Conservation (phyloP, 1,140 invertebrate genomes). For the Drosophila truncata region DNA sequence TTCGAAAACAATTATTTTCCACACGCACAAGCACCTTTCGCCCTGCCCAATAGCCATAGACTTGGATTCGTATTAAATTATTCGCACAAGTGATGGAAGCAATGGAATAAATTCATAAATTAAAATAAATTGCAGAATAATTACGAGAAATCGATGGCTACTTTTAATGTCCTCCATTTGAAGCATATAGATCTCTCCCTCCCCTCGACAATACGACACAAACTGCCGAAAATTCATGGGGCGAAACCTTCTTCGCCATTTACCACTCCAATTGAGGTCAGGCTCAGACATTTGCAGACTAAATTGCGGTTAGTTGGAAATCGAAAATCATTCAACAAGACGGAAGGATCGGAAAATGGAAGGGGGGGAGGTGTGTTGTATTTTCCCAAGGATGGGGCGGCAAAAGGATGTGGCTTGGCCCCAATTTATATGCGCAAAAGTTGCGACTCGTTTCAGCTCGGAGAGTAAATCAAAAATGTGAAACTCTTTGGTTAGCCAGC, state of each 20-base stretch:
- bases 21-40: neutral
- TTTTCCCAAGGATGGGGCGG: neutral
- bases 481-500: slow-evolving; percentile 69
- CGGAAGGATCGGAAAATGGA: slow-evolving; percentile 1
- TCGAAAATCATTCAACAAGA: slow-evolving; percentile 35
- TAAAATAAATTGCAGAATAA: slow-evolving; percentile 27
- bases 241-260: neutral
- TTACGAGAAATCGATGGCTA: slow-evolving; percentile 13
- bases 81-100: slow-evolving; percentile 8
- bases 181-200: neutral
- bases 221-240: slow-evolving; percentile 9
- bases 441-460: slow-evolving; percentile 42
- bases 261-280: slow-evolving; percentile 25
- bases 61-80: slow-evolving; percentile 5
- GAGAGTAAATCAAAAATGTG: slow-evolving; percentile 76
- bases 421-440: slow-evolving; percentile 78
- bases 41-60: neutral
- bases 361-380: too few relatives aligned
- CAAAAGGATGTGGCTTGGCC: slow-evolving; percentile 19
- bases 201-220: neutral
- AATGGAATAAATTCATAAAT: slow-evolving; percentile 25
- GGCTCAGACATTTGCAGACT: slow-evolving; percentile 23
- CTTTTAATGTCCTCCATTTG: slow-evolving; percentile 2
- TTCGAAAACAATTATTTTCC: slow-evolving; percentile 6
- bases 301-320: slow-evolving; percentile 40